Evolutionary conservation across 2,113 vertebrate genomes (phyloP).

Genomic region (Melanocharis versteri): DNA sequence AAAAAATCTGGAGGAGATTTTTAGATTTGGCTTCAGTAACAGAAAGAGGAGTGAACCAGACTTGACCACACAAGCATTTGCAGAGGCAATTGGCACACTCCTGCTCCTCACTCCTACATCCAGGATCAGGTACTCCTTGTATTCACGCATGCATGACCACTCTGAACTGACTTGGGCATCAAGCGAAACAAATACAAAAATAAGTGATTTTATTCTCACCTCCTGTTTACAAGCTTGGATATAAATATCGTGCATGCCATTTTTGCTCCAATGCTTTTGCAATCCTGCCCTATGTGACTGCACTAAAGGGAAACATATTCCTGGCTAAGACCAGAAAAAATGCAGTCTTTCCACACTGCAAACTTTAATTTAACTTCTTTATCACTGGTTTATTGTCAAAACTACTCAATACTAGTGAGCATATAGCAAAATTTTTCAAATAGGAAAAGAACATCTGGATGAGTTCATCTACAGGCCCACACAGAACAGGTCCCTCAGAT

Average conservation of each 20-base stretch:
- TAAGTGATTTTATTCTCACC: neutral
- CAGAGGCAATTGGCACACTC: neutral
- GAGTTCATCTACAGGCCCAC: neutral
- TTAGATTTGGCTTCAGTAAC: neutral
- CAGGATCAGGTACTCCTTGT: neutral
- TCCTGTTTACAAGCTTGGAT: neutral
- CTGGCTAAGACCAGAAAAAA: conserved; percentile 4
- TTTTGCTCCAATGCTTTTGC: neutral
- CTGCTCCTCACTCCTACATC: neutral
- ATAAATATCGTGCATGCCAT: neutral
- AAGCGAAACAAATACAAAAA: neutral
- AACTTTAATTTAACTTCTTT: neutral
- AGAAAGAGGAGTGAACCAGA: neutral
- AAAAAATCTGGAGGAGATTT: neutral
- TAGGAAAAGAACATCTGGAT: neutral
- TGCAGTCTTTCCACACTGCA: neutral
- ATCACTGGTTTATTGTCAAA: neutral
- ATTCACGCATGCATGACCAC: neutral
- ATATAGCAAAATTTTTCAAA: neutral
- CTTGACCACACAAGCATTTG: neutral
- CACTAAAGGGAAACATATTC: neutral
- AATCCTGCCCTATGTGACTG: conserved; percentile 10
- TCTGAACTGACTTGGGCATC: neutral
- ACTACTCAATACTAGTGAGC: neutral
- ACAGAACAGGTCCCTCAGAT: neutral